These are phyloP conservation scores for Formicarius rufipectus DNA, from an alignment of 2,113 vertebrate genomes.

Conservation along the genomic window DNA sequence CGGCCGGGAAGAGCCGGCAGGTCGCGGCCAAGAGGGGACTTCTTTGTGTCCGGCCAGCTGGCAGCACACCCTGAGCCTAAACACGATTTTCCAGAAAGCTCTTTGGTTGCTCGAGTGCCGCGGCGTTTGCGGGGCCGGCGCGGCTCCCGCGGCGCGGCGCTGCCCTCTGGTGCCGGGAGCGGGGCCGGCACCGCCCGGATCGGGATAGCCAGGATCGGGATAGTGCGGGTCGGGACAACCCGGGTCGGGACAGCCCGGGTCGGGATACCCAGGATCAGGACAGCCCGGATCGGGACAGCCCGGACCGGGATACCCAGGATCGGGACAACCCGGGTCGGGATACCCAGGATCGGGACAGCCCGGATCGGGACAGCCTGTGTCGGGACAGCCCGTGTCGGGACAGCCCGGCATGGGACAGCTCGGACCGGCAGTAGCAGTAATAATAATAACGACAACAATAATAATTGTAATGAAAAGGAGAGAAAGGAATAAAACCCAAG, in stretches of 20 bases:
- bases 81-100: not conserved
- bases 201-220: no score
- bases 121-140: not conserved
- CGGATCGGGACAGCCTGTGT: no score
- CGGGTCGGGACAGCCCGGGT: no score
- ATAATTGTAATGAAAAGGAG: not conserved
- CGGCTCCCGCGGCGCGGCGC: not conserved
- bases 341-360: no score
- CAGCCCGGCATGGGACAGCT: not conserved
- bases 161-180: not conserved
- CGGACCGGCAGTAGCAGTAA: not conserved
- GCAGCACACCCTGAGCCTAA: rapidly evolving
- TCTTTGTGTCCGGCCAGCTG: rapidly evolving
- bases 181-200: not conserved
- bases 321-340: no score
- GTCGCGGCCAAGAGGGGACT: rapidly evolving
- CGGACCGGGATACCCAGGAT: no score
- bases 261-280: no score
- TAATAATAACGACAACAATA: not conserved
- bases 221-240: no score
- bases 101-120: rapidly evolving
- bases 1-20: rapidly evolving
- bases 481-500: not conserved
- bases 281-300: no score
- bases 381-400: no score